Base-by-base conservation (phyloP, 2,888 invertebrate species). In the Punctoribates punctum region DNA sequence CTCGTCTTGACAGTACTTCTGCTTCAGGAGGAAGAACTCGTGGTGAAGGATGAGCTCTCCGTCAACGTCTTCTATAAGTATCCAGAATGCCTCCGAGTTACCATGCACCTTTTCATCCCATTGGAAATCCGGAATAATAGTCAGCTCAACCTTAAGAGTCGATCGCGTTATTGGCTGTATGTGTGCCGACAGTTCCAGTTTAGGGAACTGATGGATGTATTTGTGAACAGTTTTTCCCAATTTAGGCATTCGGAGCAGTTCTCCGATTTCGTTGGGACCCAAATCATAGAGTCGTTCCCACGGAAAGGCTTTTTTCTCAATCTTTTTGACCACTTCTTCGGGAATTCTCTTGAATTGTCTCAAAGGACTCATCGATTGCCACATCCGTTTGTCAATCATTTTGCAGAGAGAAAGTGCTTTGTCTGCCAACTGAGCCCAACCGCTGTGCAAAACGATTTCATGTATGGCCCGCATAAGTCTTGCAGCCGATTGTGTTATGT, bases 291-390 rank as follows among this genome's bases (percentile, higher is more conserved):
- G 87, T 74, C 96, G 81, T 76, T 88, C 87, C 83, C 86, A 88
- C 1, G 86, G 85, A 78, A 87, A 85, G 80, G 86, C 86, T 81
- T 99, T 99, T 88, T 99, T 99, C 83, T 99, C 99, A 34, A 99
- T 89, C 83, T 98, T 97, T 83, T 96, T 94, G 11, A 98, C 90
- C 23, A 94, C 91, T 86, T 97, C 97, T 82, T 95, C 96, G 0
- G 95, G 98, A 89, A 97, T 96, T 84, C 96, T 98, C 80, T 93
- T 89, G 83, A 99, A 99, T 84, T 99, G 99, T 17, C 99, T 86
- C 17, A 99, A 86, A 1, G 99, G 99, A 1, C 96, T 96, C 96
- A 99, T 96, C 0, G 96, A 96, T 84, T 98, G 97, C 99, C 99
- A 99, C 80, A 98, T 97, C 46, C 98, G 88, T 0, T 95, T 89